phyloP scores from a whole-genome alignment of 2,797 vertebrate genomes.

The Megalops cyprinoides region DNA sequence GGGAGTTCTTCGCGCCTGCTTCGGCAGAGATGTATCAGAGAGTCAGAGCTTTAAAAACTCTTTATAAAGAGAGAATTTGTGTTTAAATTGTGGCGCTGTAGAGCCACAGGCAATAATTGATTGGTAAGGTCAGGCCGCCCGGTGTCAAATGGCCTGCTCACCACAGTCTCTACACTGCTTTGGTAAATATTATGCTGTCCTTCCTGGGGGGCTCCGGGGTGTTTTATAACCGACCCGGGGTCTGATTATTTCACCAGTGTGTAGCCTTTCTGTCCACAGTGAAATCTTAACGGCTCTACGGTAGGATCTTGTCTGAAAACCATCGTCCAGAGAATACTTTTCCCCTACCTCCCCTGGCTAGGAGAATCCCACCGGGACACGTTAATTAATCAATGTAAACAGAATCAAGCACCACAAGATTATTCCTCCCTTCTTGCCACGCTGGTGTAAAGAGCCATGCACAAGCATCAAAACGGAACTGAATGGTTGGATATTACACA shows the following conservation, averaged over 20 bases:
- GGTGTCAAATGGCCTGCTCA: conserved; percentile 43
- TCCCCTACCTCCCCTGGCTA: conserved; percentile 25
- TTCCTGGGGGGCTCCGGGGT: conserved; percentile 48
- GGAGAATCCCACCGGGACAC: conserved; percentile 44
- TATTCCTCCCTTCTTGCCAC: neutral
- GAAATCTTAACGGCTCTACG: conserved; percentile 36
- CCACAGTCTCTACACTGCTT: conserved; percentile 39
- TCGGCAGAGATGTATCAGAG: conserved; percentile 40
- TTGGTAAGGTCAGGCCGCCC: conserved; percentile 47
- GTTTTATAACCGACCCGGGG: conserved; percentile 52
- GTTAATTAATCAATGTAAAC: conserved; percentile 50
- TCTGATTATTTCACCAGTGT: conserved; percentile 54
- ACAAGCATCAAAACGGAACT: neutral
- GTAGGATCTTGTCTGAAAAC: conserved; percentile 30
- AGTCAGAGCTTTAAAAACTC: conserved; percentile 38
- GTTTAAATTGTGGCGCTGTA: conserved; percentile 47
- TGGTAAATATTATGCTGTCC: conserved; percentile 54
- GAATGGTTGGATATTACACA: neutral
- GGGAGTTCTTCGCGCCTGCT: conserved; percentile 42
- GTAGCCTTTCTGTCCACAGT: conserved; percentile 54
- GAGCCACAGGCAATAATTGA: conserved; percentile 50
- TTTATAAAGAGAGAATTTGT: conserved; percentile 49
- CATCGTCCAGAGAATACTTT: conserved; percentile 13
- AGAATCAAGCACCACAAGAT: conserved; percentile 32
- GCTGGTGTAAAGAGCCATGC: neutral